Evolutionary conservation across 2,797 vertebrate species (phyloP), one percentile per base, ranked within the genome.

Genomic region (Mus caroli): DNA sequence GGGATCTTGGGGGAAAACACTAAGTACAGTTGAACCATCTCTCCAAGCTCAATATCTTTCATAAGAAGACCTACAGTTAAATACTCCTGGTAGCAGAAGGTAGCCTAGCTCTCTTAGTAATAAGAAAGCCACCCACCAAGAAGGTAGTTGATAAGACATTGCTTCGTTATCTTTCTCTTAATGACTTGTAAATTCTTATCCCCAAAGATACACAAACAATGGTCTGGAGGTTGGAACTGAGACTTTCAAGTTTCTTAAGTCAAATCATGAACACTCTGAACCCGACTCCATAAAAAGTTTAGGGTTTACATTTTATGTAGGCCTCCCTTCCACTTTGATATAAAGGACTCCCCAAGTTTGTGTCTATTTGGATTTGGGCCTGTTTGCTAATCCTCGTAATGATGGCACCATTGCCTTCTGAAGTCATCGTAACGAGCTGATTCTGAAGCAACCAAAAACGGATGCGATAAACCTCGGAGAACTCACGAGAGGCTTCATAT

Each of bases 351-450:
- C 71, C 31, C 54, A 79, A 84, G 85, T 64, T 75, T 73, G 34
- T 83, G 90, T 95, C 54, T 91, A 5, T 93, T 96, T 82, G 7
- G 62, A 28, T 94, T 92, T 62, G 58, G 2, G 92, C 94, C 52
- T 96, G 82, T 91, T 96, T 94, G 76, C 94, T 96, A 26, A 84
- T n/a, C 14, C 96, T 95, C 37, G 31, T 56, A 60, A 71, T 84
- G 91, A 94, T 71, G 56, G 40, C 69, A 54, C 26, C 67, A 11
- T 56, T 26, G 11, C 10, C 34, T 96, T 94, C 83, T 89, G 43
- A 91, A 91, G 79, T 77, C 37, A 85, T 88, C 95, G 22, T 19
- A 89, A 84, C 43, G 22, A 1, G 76, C 37, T 73, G 95, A 67
- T 85, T 94, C 89, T 24, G 60, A 87, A 92, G 80, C 76, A 73